Base-by-base conservation (phyloP, 2,888 invertebrate genomes). In the Mayetiola destructor region DNA sequence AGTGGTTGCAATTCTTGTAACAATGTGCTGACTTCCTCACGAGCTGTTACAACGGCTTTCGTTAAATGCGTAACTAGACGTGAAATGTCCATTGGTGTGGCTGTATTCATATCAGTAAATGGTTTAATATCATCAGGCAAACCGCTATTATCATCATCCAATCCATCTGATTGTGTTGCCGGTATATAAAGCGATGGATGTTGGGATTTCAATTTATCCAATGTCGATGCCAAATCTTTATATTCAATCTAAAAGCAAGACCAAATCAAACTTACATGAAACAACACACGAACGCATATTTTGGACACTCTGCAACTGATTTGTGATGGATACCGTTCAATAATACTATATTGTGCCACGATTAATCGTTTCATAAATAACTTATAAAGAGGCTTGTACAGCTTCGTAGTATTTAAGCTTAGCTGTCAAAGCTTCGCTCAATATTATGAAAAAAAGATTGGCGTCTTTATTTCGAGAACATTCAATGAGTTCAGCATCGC, bases 41-140 rank as follows among this genome's bases (percentile, higher is more conserved):
- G 48, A 6, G 27, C 16, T 6, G 48, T 27, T 3, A 6, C 1
- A 14, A 48, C 48, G 6, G 27, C 48, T 48, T 48, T 48, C 48
- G 48, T n/a, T 48, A 48, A 48, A 48, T 48, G 48, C 27, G 48
- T n/a, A 3, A 48, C 48, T 9, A 48, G 8, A n/a, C 48, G 48
- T 48, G 48, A 48, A 48, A 48, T 48, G 27, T 48, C 48, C 48
- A 48, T 48, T n/a, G 48, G 27, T n/a, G 48, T 48, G 48, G 48
- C 48, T 27, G 23, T 48, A 27, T 23, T 5, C 27, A 48, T 48
- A 48, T 48, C 48, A 16, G n/a, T 27, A 27, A 48, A 48, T 48
- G 48, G 48, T 48, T 48, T 48, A 27, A 48, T 48, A 48, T 48
- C 48, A 48, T 48, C 48, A 9, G 48, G 48, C 27, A 48, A 48